A percentile compares a stretch with the other conserved stretches of the same genome.
These are phyloP conservation scores for Smithornis capensis DNA, from an alignment of 2,113 vertebrate species.

Conservation along the genomic window DNA sequence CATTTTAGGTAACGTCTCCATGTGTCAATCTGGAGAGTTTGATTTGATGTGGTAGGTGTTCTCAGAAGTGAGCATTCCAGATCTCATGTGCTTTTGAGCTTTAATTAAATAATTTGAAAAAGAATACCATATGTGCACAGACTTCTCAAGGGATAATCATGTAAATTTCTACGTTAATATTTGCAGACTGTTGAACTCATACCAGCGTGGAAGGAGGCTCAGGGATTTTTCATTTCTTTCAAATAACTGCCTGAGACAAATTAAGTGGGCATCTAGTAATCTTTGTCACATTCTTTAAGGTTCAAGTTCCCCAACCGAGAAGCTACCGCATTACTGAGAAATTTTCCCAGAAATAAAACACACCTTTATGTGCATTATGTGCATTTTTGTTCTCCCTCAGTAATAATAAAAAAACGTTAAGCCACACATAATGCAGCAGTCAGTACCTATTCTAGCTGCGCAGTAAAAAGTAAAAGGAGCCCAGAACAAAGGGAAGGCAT, in stretches of 20 bases:
- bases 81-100: constrained; percentile 16
- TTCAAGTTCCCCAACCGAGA: not conserved
- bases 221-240: constrained; percentile 12
- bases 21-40: not conserved
- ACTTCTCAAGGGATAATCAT: constrained; percentile 1
- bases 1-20: not conserved
- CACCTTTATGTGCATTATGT: not conserved
- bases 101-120: constrained; percentile 49
- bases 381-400: not conserved
- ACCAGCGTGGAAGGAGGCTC: not conserved
- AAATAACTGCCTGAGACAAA: not conserved
- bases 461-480: not conserved
- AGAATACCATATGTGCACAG: constrained; percentile 15
- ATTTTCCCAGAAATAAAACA: constrained; percentile 8
- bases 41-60: constrained; percentile 5
- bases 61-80: constrained; percentile 27
- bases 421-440: constrained; percentile 30
- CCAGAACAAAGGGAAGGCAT: not conserved
- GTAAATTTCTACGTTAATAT: not conserved
- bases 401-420: constrained; percentile 38
- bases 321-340: not conserved
- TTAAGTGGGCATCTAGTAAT: not conserved
- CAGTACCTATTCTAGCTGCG: constrained; percentile 5
- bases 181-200: not conserved
- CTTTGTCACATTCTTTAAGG: not conserved